A percentile compares a stretch with the other conserved stretches of the same genome.
Conservation (phyloP, 2,113 vertebrate species). For the Otolemur garnettii region DNA sequence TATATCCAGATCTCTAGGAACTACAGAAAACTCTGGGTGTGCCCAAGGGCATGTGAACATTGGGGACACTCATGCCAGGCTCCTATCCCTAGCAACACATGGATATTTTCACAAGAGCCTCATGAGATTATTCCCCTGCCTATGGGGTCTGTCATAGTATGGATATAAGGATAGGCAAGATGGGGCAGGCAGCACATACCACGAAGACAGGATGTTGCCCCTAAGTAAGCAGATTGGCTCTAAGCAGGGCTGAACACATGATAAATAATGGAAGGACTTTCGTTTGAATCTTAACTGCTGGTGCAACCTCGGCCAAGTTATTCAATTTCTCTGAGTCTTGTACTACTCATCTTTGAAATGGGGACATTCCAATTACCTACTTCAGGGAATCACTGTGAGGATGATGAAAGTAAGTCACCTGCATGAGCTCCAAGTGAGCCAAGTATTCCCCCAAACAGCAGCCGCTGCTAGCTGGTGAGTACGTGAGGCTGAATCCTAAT, state of each 20-base stretch:
- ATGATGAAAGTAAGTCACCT: conserved; percentile 23
- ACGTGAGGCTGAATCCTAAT: background rate
- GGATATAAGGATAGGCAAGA: conserved; percentile 42
- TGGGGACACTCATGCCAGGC: background rate
- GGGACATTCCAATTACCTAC: conserved; percentile 28
- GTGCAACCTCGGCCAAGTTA: background rate
- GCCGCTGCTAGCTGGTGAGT: background rate
- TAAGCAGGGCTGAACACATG: conserved; percentile 48
- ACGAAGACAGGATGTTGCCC: conserved; percentile 2
- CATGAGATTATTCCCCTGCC: conserved; percentile 39
- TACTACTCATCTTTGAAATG: conserved; percentile 43
- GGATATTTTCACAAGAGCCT: conserved; percentile 52
- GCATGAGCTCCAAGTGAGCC: background rate
- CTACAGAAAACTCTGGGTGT: conserved; percentile 16
- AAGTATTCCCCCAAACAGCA: background rate
- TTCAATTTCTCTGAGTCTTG: conserved; percentile 28
- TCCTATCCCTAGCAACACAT: conserved; percentile 10
- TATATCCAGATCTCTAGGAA: conserved; percentile 22
- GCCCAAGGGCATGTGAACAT: conserved; percentile 8
- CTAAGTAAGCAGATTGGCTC: conserved; percentile 29
- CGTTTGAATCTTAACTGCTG: conserved; percentile 34
- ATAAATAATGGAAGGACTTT: conserved; percentile 34
- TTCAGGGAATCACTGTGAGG: background rate
- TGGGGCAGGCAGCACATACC: conserved; percentile 35
- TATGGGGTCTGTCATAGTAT: conserved; percentile 29